Evolutionary conservation across 2,888 invertebrate species (phyloP), one percentile per base, ranked within the genome.

Genomic region (Bellardia bayeri): DNA sequence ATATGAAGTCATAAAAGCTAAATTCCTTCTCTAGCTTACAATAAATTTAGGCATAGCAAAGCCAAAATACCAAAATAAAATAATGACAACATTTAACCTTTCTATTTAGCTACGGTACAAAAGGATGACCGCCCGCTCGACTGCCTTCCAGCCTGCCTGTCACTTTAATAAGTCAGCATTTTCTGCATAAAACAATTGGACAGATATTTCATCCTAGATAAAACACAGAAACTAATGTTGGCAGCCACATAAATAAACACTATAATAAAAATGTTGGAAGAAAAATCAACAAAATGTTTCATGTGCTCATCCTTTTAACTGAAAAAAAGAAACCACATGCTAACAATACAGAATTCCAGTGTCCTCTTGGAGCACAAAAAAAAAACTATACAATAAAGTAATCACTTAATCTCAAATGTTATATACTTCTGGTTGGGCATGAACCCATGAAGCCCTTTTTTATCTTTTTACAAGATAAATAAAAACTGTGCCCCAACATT

Each of bases 171-270:
- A 37, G 33, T 51, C 69, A 71, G 49, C 68, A 49, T 14, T 13
- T 68, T 64, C 63, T 49, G 30, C 14, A 68, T 30, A 68, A 68
- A 49, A 68, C 14, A 68, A 49, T 49, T 40, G 16, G 13, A 49
- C 7, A 49, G 66, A 66, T 42, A 42, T 61, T 61, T 61, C 7
- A 61, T 61, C 33, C 61, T 33, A 61, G 61, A 40, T 63, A 64
- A 37, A n/a, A 37, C 2, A 71, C 16, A 37, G 16, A 51, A 75
- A 40, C 49, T 51, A 51, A 63, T 63, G 51, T 75, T 14, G 63
- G 49, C 49, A 61, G 64, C 64, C 63, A 51, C 51, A 64, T 51
- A 64, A 75, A 75, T 64, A 64, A 75, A 75, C 33, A 63, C 45
- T 75, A 23, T 75, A 51, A 75, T 33, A 75, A 33, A 49, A 64